These are phyloP conservation scores for Protomyctophum bolini DNA, from an alignment of 2,113 vertebrate species.

Conservation along the genomic window DNA sequence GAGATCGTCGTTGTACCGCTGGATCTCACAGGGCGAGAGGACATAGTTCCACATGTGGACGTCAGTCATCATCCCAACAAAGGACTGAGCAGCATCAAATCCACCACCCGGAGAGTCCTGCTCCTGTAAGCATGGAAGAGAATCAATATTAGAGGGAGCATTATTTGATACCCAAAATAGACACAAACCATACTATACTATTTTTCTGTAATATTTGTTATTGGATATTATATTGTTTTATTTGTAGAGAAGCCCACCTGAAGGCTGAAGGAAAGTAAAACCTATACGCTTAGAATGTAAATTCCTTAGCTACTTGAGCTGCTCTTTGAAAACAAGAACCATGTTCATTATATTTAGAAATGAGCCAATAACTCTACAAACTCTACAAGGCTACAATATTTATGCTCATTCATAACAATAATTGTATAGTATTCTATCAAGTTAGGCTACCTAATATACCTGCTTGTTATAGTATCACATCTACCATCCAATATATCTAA, in stretches of 20 bases:
- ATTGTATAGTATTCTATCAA: too few species aligned
- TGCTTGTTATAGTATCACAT: too few species aligned
- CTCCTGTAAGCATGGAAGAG: conserved; percentile 31
- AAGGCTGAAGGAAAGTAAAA: too few species aligned
- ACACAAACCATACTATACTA: too few species aligned
- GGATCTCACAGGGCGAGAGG: conserved; percentile 62
- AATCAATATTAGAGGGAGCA: too few species aligned
- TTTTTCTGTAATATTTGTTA: background rate
- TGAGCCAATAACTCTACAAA: background rate
- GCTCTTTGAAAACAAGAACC: too few species aligned
- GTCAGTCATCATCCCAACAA: conserved; percentile 65
- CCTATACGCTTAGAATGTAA: background rate
- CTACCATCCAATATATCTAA: background rate
- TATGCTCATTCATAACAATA: too few species aligned
- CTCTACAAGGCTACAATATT: too few species aligned
- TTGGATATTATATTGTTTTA: background rate
- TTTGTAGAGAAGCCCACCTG: background rate
- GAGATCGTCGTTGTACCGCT: conserved; percentile 23
- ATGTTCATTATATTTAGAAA: too few species aligned
- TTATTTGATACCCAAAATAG: too few species aligned
- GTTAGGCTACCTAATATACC: too few species aligned
- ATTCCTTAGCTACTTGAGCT: background rate
- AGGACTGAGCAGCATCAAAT: conserved; percentile 54
- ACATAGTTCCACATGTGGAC: conserved; percentile 71
- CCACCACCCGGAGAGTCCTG: conserved; percentile 59